Conservation (phyloP, 2,113 vertebrate genomes). For the Rhombomys opimus region DNA sequence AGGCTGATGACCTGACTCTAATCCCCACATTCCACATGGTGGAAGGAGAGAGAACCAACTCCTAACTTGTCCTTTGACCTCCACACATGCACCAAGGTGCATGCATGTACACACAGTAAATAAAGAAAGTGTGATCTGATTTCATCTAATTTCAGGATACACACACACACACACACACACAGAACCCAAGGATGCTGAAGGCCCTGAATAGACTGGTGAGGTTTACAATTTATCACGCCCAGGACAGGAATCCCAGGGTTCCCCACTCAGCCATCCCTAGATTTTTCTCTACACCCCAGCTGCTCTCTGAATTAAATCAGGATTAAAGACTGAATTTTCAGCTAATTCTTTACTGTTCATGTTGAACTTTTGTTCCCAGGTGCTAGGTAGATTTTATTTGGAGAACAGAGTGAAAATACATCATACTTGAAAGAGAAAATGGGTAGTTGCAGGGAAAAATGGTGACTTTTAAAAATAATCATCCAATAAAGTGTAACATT, state of each 20-base stretch:
- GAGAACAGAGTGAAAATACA: constrained; percentile 26
- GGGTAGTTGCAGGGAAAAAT: not conserved
- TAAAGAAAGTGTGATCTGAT: not conserved
- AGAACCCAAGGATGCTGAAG: not conserved
- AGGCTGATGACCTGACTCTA: not conserved
- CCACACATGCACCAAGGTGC: not conserved
- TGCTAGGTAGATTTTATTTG: not conserved
- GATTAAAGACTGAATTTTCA: not conserved
- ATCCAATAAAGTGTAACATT: not conserved
- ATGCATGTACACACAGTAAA: not conserved
- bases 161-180: too few relatives aligned
- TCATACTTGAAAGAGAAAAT: constrained; percentile 38
- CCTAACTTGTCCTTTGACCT: not conserved
- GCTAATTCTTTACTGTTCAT: constrained; percentile 6
- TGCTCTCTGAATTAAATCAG: not conserved
- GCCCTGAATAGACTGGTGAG: not conserved
- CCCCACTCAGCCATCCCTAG: not conserved
- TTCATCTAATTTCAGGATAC: not conserved
- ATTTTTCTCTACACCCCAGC: not conserved
- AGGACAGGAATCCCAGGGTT: not conserved
- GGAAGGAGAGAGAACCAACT: not conserved
- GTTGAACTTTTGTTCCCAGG: not conserved
- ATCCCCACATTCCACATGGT: not conserved
- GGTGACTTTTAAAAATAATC: constrained; percentile 44
- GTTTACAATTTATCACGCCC: not conserved